Percentiles rank a stretch among this genome's conserved stretches.
Evolutionary conservation across 2,888 invertebrate species (phyloP).

Genomic region (Adela reaumurella): DNA sequence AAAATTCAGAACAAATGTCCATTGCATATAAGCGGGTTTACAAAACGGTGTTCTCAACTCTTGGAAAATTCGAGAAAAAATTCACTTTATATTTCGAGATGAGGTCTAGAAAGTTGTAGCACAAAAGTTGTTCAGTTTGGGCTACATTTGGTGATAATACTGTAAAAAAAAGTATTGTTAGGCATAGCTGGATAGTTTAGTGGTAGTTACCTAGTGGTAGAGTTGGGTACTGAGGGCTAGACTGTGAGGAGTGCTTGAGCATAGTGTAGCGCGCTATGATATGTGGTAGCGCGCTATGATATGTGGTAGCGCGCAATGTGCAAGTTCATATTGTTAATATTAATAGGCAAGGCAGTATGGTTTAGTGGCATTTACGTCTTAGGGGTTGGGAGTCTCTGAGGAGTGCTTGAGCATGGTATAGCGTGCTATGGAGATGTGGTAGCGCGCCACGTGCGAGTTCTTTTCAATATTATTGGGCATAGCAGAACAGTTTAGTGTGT

Average conservation of each 20-base stretch:
- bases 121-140: too few species aligned
- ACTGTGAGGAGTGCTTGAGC: conserved; percentile 87
- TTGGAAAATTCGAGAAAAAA: too few species aligned
- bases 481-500: too few species aligned
- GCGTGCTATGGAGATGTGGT: conserved; percentile 87
- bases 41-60: too few species aligned
- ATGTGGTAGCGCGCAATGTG: conserved; percentile 91
- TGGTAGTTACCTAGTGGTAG: conserved; percentile 70
- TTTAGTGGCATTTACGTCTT: conserved; percentile 59
- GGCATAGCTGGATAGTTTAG: too few species aligned
- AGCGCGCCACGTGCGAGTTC: conserved; percentile 86
- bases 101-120: too few species aligned
- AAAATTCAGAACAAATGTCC: too few species aligned
- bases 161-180: too few species aligned
- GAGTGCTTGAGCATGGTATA: conserved; percentile 95
- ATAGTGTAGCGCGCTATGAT: conserved; percentile 95
- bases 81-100: too few species aligned
- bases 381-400: conserved; percentile 83
- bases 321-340: conserved; percentile 66
- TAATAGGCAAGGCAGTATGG: background rate
- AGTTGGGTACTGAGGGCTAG: conserved; percentile 92
- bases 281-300: conserved; percentile 92
- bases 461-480: conserved; percentile 45
- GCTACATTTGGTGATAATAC: too few species aligned
- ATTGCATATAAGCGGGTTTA: too few species aligned